phyloP scores from a whole-genome alignment of 2,113 vertebrate genomes.

The Centropristis striata region DNA sequence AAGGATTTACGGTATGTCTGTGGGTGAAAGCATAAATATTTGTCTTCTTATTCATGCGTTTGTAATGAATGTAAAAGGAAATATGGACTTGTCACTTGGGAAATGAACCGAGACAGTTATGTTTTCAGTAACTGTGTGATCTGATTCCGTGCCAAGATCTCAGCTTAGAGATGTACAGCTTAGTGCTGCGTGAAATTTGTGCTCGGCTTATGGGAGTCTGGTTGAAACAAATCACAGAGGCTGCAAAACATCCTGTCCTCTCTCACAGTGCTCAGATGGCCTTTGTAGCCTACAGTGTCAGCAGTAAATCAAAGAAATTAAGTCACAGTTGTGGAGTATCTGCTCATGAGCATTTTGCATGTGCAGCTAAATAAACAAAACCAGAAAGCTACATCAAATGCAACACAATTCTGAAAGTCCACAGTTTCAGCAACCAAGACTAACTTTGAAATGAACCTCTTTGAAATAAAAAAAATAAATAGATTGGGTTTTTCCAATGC shows the following conservation, averaged over 20 bases:
- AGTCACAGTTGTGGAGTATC: not conserved
- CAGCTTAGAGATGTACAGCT: constrained; percentile 48
- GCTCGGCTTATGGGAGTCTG: constrained; percentile 37
- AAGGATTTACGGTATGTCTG: constrained; percentile 32
- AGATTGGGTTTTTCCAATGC: no score
- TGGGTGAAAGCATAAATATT: constrained; percentile 29
- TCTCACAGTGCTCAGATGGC: not conserved
- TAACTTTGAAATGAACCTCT: not conserved
- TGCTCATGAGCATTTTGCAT: not conserved
- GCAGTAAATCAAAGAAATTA: constrained; percentile 17
- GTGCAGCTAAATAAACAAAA: not conserved
- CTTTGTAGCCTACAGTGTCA: not conserved
- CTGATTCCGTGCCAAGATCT: constrained; percentile 58
- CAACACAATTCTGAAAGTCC: not conserved
- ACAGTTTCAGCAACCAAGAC: not conserved
- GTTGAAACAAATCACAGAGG: constrained; percentile 36
- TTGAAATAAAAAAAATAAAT: not conserved
- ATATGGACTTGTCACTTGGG: constrained; percentile 21
- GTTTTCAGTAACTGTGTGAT: constrained; percentile 51
- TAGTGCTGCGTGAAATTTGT: constrained; percentile 30
- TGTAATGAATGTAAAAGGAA: constrained; percentile 41
- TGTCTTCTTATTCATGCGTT: constrained; percentile 28
- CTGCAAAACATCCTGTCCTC: constrained; percentile 15
- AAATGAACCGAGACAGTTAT: constrained; percentile 41
- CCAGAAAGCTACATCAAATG: not conserved